Conservation (phyloP, 2,113 vertebrate genomes). For the Oxyruncus cristatus region DNA sequence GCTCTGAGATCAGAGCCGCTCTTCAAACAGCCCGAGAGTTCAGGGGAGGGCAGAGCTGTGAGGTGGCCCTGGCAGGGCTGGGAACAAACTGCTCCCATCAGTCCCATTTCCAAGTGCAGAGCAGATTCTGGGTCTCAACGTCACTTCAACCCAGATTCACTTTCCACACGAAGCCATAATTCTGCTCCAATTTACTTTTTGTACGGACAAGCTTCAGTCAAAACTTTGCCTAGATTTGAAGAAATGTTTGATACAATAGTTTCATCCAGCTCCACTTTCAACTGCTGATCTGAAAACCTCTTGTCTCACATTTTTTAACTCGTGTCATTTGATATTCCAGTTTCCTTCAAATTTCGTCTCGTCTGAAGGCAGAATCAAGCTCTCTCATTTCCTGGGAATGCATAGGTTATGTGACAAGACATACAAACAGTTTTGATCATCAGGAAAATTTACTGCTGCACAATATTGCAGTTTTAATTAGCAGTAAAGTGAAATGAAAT, state of each 20-base stretch:
- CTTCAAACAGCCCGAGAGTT: background rate
- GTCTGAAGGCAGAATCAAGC: conserved; percentile 51
- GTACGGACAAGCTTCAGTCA: conserved; percentile 17
- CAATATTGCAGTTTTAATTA: conserved; percentile 21
- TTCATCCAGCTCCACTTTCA: conserved; percentile 51
- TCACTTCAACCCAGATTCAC: background rate
- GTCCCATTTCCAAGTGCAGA: background rate
- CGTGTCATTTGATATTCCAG: conserved; percentile 47
- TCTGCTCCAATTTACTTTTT: conserved; percentile 30
- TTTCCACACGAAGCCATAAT: background rate
- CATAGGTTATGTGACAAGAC: conserved; percentile 58
- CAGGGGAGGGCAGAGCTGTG: background rate
- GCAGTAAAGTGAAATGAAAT: background rate
- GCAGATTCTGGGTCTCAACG: background rate
- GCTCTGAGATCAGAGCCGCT: background rate
- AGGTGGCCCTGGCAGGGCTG: background rate
- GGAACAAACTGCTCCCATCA: background rate
- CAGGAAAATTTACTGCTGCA: background rate
- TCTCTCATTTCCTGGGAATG: background rate
- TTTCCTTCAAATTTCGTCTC: conserved; percentile 46
- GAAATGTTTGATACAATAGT: conserved; percentile 54
- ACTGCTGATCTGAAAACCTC: conserved; percentile 42
- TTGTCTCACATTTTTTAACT: conserved; percentile 39
- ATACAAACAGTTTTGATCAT: conserved; percentile 36
- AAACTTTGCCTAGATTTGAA: conserved; percentile 21